These are phyloP conservation scores for Diaperis boleti DNA, from an alignment of 2,888 invertebrate genomes.

Conservation along the genomic window DNA sequence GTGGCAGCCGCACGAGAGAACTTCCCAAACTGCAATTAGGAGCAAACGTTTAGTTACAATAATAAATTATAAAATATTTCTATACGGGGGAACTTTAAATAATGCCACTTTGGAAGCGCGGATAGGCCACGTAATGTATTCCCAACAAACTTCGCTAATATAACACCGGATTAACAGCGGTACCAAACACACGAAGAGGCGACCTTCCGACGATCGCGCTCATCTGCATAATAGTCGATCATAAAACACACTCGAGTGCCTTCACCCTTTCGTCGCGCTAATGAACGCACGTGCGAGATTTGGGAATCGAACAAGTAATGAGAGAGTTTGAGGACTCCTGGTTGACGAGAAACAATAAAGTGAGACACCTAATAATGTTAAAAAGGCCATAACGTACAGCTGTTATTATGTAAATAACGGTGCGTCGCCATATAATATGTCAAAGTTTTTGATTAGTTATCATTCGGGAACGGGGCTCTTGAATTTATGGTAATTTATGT, in stretches of 20 bases:
- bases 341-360: constrained; percentile 38
- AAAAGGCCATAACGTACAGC: constrained; percentile 59
- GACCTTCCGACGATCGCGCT: constrained; percentile 23
- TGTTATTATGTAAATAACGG: constrained; percentile 58
- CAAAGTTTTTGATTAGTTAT: constrained; percentile 54
- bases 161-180: constrained; percentile 63
- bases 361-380: constrained; percentile 59
- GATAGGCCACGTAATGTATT: constrained; percentile 57
- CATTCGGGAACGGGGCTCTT: constrained; percentile 42
- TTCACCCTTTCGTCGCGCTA: constrained; percentile 11
- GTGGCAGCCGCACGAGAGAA: constrained; percentile 39
- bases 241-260: constrained; percentile 30
- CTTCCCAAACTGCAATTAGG: constrained; percentile 63
- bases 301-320: not conserved
- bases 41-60: constrained; percentile 62
- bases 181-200: constrained; percentile 49
- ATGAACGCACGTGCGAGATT: not conserved
- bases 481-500: constrained; percentile 38
- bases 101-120: constrained; percentile 57
- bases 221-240: constrained; percentile 31
- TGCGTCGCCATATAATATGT: constrained; percentile 49
- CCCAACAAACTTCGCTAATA: constrained; percentile 63
- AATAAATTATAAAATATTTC: constrained; percentile 64
- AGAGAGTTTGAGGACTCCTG: constrained; percentile 30
- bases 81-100: constrained; percentile 62